Evolutionary conservation across 2,113 vertebrate species (phyloP).

Genomic region (Aldabrachelys gigantea): DNA sequence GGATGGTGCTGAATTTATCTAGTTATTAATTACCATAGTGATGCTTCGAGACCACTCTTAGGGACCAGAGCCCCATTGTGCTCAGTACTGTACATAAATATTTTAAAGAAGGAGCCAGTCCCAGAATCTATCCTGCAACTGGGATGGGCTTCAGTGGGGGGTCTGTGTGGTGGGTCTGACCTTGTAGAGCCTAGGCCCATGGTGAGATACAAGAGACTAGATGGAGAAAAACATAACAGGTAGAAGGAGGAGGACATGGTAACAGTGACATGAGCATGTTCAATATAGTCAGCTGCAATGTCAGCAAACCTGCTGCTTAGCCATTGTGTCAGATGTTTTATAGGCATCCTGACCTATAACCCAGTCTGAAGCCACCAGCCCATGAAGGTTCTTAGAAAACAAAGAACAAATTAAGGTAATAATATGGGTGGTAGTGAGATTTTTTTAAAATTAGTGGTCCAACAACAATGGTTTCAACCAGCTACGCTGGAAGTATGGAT

Average conservation of each 20-base stretch:
- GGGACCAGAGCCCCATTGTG: neutral
- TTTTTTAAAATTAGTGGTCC: accelerated
- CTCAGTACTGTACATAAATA: neutral
- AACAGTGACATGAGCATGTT: neutral
- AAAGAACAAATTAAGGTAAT: neutral
- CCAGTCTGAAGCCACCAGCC: neutral
- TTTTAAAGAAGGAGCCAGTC: neutral
- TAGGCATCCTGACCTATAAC: neutral
- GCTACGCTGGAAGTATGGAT: neutral
- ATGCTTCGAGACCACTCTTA: neutral
- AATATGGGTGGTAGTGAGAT: neutral
- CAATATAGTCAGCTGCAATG: neutral
- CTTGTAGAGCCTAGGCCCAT: neutral
- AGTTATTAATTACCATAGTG: neutral
- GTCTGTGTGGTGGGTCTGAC: neutral
- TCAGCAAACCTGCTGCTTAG: neutral
- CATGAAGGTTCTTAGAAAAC: neutral
- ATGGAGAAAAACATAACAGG: neutral
- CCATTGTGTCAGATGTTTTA: neutral
- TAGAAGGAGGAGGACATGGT: neutral
- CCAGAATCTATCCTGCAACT: neutral
- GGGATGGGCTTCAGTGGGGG: neutral
- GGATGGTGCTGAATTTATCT: neutral
- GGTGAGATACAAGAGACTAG: neutral
- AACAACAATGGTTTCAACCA: neutral